Base-by-base conservation (phyloP, 1,140 invertebrate species). In the Latrodectus geometricus region DNA sequence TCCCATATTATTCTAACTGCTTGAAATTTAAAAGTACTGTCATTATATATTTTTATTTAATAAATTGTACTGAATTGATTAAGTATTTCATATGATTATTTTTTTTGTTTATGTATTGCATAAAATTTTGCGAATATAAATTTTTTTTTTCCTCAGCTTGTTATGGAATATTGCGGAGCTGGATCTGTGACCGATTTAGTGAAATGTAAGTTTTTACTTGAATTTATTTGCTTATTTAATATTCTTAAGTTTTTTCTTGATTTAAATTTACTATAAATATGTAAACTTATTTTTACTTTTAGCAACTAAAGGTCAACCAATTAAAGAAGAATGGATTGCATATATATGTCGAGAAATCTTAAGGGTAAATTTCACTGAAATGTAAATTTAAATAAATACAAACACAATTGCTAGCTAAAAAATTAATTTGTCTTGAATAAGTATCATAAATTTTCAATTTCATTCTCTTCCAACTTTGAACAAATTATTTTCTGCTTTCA, bases 291-390 rank as follows among this genome's bases (percentile, higher is more conserved):
- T 78, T 21, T 74, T 88, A 77, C 68, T 90, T 90, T 73, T 88
- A 93, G 92, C 97, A 83, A 99, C 98, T 54, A 99, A 99, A 93
- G 97, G 98, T 48, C 97, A 98, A 90, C 97, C 96, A 88, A 92
- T 99, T 74, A 99, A 99, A 92, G 99, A 99, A 92, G 99, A 99
- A 93, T 99, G 99, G 98, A 99, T 99, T 90, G 98, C 99, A 66
- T 99, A 99, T 91, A 98, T 99, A 89, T 99, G 97, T 91, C 93
- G 98, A 88, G 99, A 99, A 92, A 99, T 99, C 89, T 93, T 99
- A 75, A 94, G 91, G 84, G 90, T 91, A 70, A 72, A 56, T 74
- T 61, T 48, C 17, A 3, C 8, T 84, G 83, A 91, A 14, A 88
- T 98, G 35, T 35, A 5, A 35, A 35, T 35, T 35, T n/a, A n/a